phyloP scores from a whole-genome alignment of 2,888 invertebrate genomes.

The Drosophila meridiana region DNA sequence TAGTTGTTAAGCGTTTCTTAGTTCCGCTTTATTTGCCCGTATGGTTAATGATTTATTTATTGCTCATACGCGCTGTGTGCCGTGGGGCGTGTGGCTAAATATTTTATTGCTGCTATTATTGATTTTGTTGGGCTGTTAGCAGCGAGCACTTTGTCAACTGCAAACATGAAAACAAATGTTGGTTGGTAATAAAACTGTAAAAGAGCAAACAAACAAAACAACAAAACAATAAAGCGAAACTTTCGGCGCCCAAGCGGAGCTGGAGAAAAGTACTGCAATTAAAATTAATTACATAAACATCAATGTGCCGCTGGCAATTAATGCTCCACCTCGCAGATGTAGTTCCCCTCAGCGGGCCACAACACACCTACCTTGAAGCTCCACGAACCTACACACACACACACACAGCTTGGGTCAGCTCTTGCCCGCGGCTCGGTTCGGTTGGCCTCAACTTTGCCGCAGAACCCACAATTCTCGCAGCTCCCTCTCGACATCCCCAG shows the following conservation, averaged over 20 bases:
- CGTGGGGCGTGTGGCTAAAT: slow-evolving; percentile 37
- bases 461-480: slow-evolving; percentile 5
- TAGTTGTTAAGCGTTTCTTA: not conserved
- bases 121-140: slow-evolving; percentile 37
- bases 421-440: slow-evolving; percentile 3
- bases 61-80: slow-evolving; percentile 44
- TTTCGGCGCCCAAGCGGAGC: slow-evolving; percentile 36
- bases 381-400: slow-evolving; percentile 5
- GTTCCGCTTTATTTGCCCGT: slow-evolving; percentile 9
- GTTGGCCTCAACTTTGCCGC: not conserved
- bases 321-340: slow-evolving; percentile 49
- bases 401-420: not conserved
- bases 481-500: not conserved
- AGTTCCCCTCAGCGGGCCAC: slow-evolving; percentile 34
- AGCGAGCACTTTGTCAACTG: slow-evolving; percentile 35
- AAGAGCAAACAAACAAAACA: slow-evolving; percentile 36
- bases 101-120: slow-evolving; percentile 56
- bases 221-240: slow-evolving; percentile 52
- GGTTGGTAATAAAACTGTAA: slow-evolving; percentile 39
- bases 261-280: slow-evolving; percentile 63
- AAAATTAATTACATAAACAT: slow-evolving; percentile 78
- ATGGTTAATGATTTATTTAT: slow-evolving; percentile 63
- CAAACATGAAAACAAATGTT: slow-evolving; percentile 11
- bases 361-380: slow-evolving; percentile 53
- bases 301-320: slow-evolving; percentile 75